Base-by-base conservation (phyloP, 2,888 invertebrate genomes). In the Epistrophe grossulariae region DNA sequence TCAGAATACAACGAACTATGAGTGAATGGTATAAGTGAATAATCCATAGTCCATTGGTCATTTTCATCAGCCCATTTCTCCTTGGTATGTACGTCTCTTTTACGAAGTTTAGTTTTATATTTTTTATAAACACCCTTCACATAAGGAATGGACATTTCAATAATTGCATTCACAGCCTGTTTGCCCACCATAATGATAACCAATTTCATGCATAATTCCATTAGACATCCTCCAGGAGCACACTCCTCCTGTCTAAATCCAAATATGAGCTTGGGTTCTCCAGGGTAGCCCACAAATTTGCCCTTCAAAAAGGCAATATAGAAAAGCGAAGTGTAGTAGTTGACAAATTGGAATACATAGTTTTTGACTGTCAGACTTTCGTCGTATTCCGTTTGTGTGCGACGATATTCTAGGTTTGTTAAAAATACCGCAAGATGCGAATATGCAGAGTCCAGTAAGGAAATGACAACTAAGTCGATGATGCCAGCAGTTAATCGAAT, bases 111-210 rank as follows among this genome's bases (percentile, higher is more conserved):
- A 3, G 94, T 91, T 88, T 93, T 90, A 7, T 93, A 89, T 84
- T 92, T 92, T 10, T 92, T 93, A 45, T 91, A 89, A 15, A 90
- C 94, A 89, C 95, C 95, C 83, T 91, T 93, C 45, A 94, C 89
- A 81, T 94, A 92, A 0, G 97, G 97, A 88, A 96, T 93, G 0
- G 96, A 91, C 94, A 97, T 96, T 94, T 98, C 98, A 89, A 97
- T 92, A 9, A 97, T 93, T 15, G 96, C 95, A 91, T 96, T 96
- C 87, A 97, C 93, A 1, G 96, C 95, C 93, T 98, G 97, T 91
- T 97, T 97, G 82, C 97, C 98, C 50, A 97, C 95, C 96, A 97
- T 96, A 83, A 98, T 97, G 89, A 97, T 97, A 0, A 96, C 95
- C 89, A 98, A 92, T 92, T 98, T 97, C 90, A 98, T 96, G 88